A percentile compares a stretch with the other conserved stretches of the same genome.
These are phyloP conservation scores for Balaeniceps rex DNA, from an alignment of 2,113 vertebrate species.

Conservation along the genomic window DNA sequence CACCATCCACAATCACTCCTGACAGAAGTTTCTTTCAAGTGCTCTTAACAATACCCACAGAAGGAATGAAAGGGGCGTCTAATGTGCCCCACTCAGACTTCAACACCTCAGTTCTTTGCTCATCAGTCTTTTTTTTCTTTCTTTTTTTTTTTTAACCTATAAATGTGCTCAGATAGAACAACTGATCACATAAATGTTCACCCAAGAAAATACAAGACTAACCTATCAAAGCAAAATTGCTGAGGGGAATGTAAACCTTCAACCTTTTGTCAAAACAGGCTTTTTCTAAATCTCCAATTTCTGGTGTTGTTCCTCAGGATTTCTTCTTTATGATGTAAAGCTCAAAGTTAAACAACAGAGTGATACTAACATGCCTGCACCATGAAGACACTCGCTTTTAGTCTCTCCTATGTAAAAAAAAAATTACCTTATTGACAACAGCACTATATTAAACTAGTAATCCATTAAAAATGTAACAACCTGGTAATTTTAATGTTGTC, in stretches of 20 bases:
- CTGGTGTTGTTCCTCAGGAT: background rate
- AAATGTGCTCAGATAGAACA: background rate
- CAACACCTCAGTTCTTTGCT: background rate
- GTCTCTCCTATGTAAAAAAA: background rate
- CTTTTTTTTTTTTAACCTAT: background rate
- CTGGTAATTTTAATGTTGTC: background rate
- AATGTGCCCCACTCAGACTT: background rate
- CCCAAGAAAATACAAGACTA: background rate
- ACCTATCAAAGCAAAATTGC: background rate
- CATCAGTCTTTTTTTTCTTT: rapidly evolving
- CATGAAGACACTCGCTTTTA: background rate
- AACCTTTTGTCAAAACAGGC: background rate
- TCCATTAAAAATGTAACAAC: background rate
- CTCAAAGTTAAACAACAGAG: background rate
- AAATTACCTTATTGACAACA: background rate
- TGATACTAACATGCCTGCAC: background rate
- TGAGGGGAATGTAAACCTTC: background rate
- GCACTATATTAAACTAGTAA: background rate
- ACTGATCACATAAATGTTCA: background rate
- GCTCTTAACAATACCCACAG: background rate
- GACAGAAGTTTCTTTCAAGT: background rate
- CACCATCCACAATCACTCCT: background rate
- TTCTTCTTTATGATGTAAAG: background rate
- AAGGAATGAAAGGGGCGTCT: background rate
- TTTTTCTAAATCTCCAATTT: background rate